A percentile compares a stretch with the other conserved stretches of the same genome.
These are phyloP conservation scores for Laothoe populi DNA, from an alignment of 2,888 invertebrate species.

Conservation along the genomic window DNA sequence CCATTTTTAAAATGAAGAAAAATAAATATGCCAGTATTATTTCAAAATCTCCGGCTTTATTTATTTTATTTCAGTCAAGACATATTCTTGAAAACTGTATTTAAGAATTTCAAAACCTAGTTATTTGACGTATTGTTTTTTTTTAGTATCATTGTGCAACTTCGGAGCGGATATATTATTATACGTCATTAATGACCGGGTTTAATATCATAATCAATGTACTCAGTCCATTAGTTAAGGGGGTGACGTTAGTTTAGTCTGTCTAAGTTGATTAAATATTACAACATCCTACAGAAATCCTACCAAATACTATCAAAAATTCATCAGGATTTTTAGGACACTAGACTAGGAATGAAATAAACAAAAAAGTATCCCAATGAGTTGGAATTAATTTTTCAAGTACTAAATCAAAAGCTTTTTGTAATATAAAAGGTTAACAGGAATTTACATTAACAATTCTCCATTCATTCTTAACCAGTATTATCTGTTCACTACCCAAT, in stretches of 20 bases:
- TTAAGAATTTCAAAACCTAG: too few species aligned
- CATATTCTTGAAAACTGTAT: too few species aligned
- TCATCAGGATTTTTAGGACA: not conserved
- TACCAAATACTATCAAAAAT: not conserved
- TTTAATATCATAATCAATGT: slow-evolving; percentile 24
- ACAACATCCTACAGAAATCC: too few species aligned
- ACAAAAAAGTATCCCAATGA: too few species aligned
- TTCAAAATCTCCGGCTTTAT: not conserved
- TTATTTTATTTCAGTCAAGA: not conserved
- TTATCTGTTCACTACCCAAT: too few species aligned
- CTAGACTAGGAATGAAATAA: not conserved
- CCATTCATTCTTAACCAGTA: too few species aligned
- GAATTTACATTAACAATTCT: too few species aligned
- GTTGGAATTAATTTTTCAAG: too few species aligned
- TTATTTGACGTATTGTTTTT: not conserved
- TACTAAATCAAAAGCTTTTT: too few species aligned
- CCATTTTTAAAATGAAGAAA: not conserved
- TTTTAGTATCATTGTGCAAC: not conserved
- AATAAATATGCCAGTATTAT: not conserved
- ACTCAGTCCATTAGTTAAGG: slow-evolving; percentile 19
- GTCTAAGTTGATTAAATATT: not conserved
- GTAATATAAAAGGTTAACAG: too few species aligned
- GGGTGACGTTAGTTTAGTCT: not conserved
- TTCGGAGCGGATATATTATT: slow-evolving; percentile 7
- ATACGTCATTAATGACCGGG: slow-evolving; percentile 16